Conservation (phyloP, 2,888 invertebrate species). For the Laspeyria flexula region DNA sequence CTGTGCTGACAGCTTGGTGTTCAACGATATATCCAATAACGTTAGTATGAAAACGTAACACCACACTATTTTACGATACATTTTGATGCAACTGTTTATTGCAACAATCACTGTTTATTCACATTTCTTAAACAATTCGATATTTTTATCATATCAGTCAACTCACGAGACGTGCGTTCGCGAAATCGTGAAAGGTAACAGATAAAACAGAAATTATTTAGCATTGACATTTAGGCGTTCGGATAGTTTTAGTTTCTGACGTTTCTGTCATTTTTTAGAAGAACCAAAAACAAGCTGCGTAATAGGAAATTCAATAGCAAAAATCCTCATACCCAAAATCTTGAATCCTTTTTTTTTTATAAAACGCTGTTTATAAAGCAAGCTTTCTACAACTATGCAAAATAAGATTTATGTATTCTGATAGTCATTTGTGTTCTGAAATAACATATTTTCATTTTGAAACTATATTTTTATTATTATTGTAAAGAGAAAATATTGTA, state of each 20-base stretch:
- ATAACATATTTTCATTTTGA: no score
- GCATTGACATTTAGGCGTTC: conserved; percentile 3
- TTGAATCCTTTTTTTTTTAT: no score
- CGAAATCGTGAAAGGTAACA: conserved; percentile 41
- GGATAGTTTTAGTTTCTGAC: neutral
- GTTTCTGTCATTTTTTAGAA: no score
- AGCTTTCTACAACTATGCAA: no score
- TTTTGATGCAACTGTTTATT: conserved; percentile 64
- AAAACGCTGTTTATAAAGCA: no score
- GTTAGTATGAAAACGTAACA: conserved; percentile 89
- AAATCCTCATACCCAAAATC: no score
- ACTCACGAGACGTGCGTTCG: conserved; percentile 60
- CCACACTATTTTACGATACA: conserved; percentile 87
- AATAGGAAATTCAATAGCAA: no score
- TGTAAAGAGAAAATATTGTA: no score
- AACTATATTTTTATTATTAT: no score
- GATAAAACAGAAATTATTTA: neutral
- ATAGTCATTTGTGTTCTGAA: no score
- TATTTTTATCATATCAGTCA: conserved; percentile 53
- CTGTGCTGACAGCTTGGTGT: conserved; percentile 89
- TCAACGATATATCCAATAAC: conserved; percentile 88
- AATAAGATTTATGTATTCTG: no score
- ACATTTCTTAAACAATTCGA: conserved; percentile 71
- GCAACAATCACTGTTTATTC: conserved; percentile 62
- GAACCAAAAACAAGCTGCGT: no score